Conservation (phyloP, 2,797 vertebrate species). For the Forpus xanthops region DNA sequence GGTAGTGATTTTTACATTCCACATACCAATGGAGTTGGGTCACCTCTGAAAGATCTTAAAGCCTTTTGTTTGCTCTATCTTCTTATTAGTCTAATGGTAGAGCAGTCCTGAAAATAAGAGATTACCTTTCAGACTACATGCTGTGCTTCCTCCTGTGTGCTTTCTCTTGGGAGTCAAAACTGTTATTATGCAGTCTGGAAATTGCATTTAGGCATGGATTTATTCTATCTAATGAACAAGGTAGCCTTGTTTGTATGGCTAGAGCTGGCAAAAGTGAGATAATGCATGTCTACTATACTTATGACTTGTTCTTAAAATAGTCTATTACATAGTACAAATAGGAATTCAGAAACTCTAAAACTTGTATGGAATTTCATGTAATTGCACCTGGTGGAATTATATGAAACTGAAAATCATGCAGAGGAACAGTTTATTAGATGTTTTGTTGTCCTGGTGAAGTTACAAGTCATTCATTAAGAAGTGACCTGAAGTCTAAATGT, state of each 20-base stretch:
- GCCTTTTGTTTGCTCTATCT: not conserved
- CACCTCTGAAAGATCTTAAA: not conserved
- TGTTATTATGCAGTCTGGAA: not conserved
- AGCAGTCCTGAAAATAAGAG: not conserved
- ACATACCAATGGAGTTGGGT: not conserved
- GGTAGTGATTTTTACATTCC: not conserved
- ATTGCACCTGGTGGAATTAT: not conserved
- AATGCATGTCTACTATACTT: not conserved
- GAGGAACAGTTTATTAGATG: not conserved
- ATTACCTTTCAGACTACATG: not conserved
- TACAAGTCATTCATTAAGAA: not conserved
- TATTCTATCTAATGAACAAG: not conserved
- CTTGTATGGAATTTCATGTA: not conserved
- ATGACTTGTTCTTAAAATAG: not conserved
- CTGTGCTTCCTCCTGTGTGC: not conserved
- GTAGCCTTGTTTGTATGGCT: not conserved
- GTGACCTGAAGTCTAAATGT: not conserved
- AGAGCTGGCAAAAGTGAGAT: not conserved
- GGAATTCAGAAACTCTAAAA: not conserved
- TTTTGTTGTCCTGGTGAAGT: not conserved
- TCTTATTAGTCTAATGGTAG: not conserved
- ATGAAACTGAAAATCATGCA: not conserved
- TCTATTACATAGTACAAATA: not conserved
- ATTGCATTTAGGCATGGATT: not conserved
- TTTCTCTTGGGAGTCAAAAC: not conserved